A percentile compares a stretch with the other conserved stretches of the same genome.
Conservation (phyloP, 2,113 vertebrate genomes). For the Apodemus speciosus region DNA sequence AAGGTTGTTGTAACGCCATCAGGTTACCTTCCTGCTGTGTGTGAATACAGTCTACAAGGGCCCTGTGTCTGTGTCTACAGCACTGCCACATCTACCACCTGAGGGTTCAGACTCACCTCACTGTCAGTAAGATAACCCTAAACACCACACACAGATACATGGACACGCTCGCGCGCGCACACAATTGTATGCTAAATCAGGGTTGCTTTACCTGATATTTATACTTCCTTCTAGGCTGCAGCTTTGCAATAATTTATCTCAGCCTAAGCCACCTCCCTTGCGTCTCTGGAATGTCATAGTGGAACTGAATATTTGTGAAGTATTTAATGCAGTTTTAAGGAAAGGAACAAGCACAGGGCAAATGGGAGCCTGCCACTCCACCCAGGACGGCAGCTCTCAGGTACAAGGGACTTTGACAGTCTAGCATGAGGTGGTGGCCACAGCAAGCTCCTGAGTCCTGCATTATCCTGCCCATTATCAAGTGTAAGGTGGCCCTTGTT, state of each 20-base stretch:
- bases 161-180: neutral
- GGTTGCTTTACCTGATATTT: neutral
- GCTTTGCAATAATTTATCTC: neutral
- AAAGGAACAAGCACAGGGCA: neutral
- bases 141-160: neutral
- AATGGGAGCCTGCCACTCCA: neutral
- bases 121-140: neutral
- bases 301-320: neutral
- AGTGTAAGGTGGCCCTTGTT: conserved; percentile 19
- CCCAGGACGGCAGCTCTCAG: neutral
- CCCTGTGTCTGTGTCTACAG: neutral
- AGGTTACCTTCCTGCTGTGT: neutral
- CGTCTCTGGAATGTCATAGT: neutral
- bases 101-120: neutral
- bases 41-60: neutral
- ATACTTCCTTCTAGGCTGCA: neutral
- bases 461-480: conserved; percentile 25
- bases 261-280: neutral
- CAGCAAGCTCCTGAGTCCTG: neutral
- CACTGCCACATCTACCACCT: neutral
- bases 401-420: neutral
- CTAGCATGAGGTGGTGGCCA: neutral
- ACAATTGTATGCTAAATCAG: neutral
- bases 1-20: neutral
- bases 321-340: neutral